Evolutionary conservation across 2,888 invertebrate species (phyloP), one percentile per base, ranked within the genome.

Genomic region (Gryllus longicercus): DNA sequence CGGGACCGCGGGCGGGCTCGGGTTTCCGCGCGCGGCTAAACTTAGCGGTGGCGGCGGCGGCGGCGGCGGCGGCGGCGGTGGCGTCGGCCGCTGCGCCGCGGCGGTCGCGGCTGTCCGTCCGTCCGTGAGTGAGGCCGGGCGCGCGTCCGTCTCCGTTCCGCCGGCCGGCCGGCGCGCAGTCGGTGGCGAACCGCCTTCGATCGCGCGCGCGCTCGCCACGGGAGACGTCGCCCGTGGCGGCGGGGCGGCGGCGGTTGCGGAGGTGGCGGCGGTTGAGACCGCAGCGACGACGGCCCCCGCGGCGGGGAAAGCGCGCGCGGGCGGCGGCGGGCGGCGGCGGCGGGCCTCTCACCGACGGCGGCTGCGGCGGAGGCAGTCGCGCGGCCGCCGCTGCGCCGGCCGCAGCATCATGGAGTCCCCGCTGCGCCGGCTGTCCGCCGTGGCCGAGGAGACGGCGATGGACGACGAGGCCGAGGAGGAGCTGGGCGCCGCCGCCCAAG

Each of bases 271-370:
- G n/a, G 38, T 38, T 38, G 38, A 38, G 38, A 63, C 63, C n/a
- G 63, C 63, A 63, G 0, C 63, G 63, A 63, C 63, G 63, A 63
- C 63, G 63, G n/a, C 63, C 63, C 63, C 63, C 63, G 63, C 63
- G 63, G 63, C 63, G 63, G 63, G 63, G 16, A 63, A 63, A 63
- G 63, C n/a, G 63, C 63, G 14, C 63, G 63, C 63, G 63, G 63
- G 16, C 16, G 63, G 63, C 63, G 63, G n/a, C 14, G 63, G 63
- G 63, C 63, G 63, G 16, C n/a, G 63, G 63, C 63, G 63, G 63
- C 63, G 63, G 63, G 63, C 63, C 63, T 63, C 63, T 63, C 63
- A 63, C 63, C 63, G 63, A 63, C 63, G 63, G 16, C n/a, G 16
- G 63, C 63, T 14, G n/a, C 63, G 63, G 63, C n/a, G 16, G 63